phyloP scores from a whole-genome alignment of 2,888 invertebrate species.

The Trachelus stipa region DNA sequence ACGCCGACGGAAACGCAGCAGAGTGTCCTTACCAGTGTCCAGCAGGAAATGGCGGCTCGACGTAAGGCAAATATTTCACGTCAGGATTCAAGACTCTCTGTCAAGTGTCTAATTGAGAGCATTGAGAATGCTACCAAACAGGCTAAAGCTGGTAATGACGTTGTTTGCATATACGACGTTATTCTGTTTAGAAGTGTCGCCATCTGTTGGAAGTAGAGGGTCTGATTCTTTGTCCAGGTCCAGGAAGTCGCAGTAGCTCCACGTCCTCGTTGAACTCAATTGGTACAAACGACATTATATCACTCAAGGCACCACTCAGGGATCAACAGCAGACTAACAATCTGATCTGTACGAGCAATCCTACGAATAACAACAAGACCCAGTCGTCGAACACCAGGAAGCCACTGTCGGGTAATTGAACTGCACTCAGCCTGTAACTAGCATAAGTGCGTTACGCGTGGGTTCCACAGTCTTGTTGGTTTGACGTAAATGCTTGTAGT shows the following conservation, averaged over 20 bases:
- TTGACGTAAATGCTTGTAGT: neutral
- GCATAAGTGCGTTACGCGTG: neutral
- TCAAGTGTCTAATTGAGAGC: slow-evolving; percentile 90
- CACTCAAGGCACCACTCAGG: slow-evolving; percentile 58
- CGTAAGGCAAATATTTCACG: slow-evolving; percentile 70
- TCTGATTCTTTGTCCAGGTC: slow-evolving; percentile 50
- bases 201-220: neutral
- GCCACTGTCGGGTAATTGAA: slow-evolving; percentile 53
- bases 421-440: neutral
- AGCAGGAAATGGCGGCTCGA: slow-evolving; percentile 72
- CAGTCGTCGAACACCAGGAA: slow-evolving; percentile 56
- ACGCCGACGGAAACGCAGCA: slow-evolving; percentile 69
- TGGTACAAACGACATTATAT: slow-evolving; percentile 60
- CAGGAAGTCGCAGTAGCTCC: slow-evolving; percentile 75
- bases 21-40: slow-evolving; percentile 69
- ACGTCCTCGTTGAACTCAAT: slow-evolving; percentile 68
- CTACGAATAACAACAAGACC: slow-evolving; percentile 58
- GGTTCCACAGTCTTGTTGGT: neutral
- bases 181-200: neutral
- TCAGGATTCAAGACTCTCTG: slow-evolving; percentile 86
- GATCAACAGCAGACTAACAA: slow-evolving; percentile 64
- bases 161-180: neutral
- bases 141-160: slow-evolving; percentile 70
- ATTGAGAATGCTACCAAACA: slow-evolving; percentile 89
- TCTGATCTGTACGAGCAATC: slow-evolving; percentile 57